Evolutionary conservation across 2,797 vertebrate genomes (phyloP).

Genomic region (Pangasius larnaudii): DNA sequence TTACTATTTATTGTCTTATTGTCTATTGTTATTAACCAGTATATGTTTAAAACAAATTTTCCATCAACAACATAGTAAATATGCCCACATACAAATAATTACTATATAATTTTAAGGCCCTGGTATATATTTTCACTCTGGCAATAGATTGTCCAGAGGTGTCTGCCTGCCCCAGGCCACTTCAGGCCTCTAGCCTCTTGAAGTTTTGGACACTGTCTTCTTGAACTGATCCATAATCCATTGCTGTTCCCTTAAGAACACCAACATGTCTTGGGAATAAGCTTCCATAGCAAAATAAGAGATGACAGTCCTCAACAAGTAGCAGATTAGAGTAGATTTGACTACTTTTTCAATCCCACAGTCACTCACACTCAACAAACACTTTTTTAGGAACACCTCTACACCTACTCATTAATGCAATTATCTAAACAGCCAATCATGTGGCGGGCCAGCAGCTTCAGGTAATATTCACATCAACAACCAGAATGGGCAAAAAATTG

Average conservation of each 20-base stretch:
- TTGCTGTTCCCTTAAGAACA: neutral
- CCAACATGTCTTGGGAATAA: constrained; percentile 30
- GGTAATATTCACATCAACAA: no score
- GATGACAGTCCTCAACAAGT: constrained; percentile 49
- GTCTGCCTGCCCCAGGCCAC: neutral
- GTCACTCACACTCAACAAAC: neutral
- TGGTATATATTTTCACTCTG: constrained; percentile 5
- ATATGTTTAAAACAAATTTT: neutral
- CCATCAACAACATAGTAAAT: neutral
- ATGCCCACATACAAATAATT: no score
- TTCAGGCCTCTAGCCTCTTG: neutral
- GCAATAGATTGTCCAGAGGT: neutral
- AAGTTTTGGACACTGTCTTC: neutral
- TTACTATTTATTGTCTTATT: neutral
- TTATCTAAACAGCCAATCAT: neutral
- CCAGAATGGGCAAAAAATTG: no score
- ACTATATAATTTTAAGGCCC: neutral
- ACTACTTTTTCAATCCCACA: constrained; percentile 50
- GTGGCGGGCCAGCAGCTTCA: no score
- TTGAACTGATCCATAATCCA: neutral
- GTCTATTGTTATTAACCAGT: neutral
- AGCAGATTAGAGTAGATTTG: constrained; percentile 62
- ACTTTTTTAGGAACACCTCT: neutral
- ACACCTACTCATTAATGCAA: neutral
- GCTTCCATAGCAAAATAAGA: constrained; percentile 39